Conservation (phyloP, 2,888 invertebrate species). For the Euproctis similis region DNA sequence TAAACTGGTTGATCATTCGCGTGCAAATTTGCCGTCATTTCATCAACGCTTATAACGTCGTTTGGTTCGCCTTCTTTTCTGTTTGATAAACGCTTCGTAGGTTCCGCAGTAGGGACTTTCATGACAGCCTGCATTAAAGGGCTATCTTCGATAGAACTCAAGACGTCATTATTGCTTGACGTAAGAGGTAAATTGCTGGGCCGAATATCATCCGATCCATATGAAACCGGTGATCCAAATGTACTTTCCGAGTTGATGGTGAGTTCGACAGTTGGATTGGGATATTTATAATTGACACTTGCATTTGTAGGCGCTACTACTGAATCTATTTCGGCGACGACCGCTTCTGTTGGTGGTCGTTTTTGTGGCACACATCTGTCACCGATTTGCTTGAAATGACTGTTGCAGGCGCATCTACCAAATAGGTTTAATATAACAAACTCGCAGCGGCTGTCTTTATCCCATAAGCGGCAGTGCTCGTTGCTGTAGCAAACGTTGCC, state of each 20-base stretch:
- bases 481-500: conserved; percentile 93
- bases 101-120: conserved; percentile 56
- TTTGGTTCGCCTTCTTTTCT: conserved; percentile 61
- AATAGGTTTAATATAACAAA: conserved; percentile 92
- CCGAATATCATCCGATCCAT: conserved; percentile 38
- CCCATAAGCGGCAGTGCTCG: conserved; percentile 90
- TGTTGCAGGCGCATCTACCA: conserved; percentile 89
- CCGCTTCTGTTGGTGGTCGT: conserved; percentile 48
- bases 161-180: conserved; percentile 53
- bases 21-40: conserved; percentile 65
- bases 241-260: conserved; percentile 24
- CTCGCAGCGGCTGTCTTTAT: conserved; percentile 89
- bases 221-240: conserved; percentile 28
- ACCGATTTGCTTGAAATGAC: conserved; percentile 78
- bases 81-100: conserved; percentile 44
- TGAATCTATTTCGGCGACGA: conserved; percentile 55
- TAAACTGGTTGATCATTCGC: conserved; percentile 68
- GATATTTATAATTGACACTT: conserved; percentile 21
- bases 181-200: conserved; percentile 54
- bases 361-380: conserved; percentile 77
- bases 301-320: conserved; percentile 25
- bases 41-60: conserved; percentile 55
- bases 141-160: conserved; percentile 58
- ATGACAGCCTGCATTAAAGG: conserved; percentile 61
- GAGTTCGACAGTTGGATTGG: conserved; percentile 33